Conservation (phyloP, 2,113 vertebrate genomes). For the Vidua macroura region DNA sequence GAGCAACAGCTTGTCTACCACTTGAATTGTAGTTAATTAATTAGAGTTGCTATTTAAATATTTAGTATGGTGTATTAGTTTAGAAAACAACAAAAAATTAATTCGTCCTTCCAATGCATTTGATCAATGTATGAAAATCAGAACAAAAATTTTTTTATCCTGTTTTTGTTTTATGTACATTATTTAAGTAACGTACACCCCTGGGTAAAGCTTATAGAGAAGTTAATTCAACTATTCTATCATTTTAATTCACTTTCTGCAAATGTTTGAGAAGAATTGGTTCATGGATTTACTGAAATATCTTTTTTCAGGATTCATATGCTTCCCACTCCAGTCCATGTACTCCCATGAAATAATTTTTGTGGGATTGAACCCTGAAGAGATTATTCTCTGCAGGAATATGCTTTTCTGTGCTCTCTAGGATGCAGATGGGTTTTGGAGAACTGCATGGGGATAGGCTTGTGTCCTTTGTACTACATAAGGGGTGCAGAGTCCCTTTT, state of each 20-base stretch:
- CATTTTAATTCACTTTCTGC: background rate
- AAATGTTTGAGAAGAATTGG: background rate
- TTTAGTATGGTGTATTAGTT: background rate
- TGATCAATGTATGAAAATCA: background rate
- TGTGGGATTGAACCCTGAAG: background rate
- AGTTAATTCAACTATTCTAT: background rate
- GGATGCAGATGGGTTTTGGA: background rate
- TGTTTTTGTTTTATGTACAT: background rate
- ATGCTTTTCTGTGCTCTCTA: background rate
- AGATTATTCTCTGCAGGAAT: background rate
- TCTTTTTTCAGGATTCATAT: background rate
- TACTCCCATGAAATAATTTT: background rate
- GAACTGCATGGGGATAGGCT: too few relatives aligned
- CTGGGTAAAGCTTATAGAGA: background rate
- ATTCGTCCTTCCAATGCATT: background rate
- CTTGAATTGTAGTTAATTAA: conserved; percentile 18
- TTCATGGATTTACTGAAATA: background rate
- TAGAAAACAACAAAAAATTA: background rate
- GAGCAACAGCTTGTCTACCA: background rate
- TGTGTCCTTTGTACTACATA: background rate
- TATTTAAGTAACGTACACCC: background rate
- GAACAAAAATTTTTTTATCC: background rate
- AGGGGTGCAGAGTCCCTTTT: background rate
- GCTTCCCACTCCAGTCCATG: background rate
- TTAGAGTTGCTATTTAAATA: background rate